Evolutionary conservation across 2,797 vertebrate genomes (phyloP), one percentile per base, ranked within the genome.

Genomic region (Muscicapa striata): DNA sequence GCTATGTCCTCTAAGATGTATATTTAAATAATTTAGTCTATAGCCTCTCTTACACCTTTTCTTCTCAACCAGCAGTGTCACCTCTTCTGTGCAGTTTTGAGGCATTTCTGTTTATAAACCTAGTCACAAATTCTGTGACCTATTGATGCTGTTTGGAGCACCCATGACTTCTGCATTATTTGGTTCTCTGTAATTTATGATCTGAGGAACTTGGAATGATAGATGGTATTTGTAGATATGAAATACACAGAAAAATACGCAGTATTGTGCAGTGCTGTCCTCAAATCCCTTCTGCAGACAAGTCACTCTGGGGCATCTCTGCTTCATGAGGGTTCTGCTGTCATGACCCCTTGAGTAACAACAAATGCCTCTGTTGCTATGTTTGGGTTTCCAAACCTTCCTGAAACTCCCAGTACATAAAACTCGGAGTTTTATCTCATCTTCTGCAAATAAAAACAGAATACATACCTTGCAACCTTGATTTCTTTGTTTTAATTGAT

Each of bases 1-100:
- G 30, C 51, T 85, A 46, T 90, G 6, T 81, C 76, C 38, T 95
- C 36, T n/a, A 48, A 77, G 49, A 59, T 73, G 22, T 52, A 1
- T 32, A 57, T 89, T 87, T 93, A 61, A 91, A 92, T 94, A 87
- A 77, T 92, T 49, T 64, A 91, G 43, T 69, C 23, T 21, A 18
- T 77, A 49, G 46, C 32, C 49, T 85, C 59, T 55, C 29, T 62
- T 41, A 30, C 0, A 49, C 11, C 2, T 70, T 67, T 94, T 79
- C 24, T 75, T 12, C 64, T 76, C 66, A 45, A 17, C 27, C 41
- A 67, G 40, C 67, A 48, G 23, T 24, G 13, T 36, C 48, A 2
- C 26, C 29, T 89, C 32, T 91, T 66, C 21, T 61, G 32, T 85
- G 24, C 29, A 84, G 30, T n/a, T 68, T 23, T 61, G 41, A 86